Evolutionary conservation across 2,113 vertebrate genomes (phyloP).

Genomic region (Tenrec ecaudatus): DNA sequence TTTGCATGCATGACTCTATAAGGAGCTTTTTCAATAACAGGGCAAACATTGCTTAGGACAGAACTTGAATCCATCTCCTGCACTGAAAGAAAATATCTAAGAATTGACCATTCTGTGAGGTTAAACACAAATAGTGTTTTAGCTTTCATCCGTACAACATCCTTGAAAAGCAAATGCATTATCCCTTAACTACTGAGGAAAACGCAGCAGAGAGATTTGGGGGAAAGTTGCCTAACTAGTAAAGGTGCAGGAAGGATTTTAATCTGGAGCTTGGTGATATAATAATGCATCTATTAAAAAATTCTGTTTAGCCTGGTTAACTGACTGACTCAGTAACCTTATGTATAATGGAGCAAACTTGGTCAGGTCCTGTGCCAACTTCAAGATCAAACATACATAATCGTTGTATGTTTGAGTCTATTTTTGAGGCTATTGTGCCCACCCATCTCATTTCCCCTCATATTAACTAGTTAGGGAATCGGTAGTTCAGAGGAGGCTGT

Average conservation of each 20-base stretch:
- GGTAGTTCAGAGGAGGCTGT: neutral
- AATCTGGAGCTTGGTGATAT: neutral
- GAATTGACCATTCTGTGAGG: neutral
- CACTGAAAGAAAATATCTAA: neutral
- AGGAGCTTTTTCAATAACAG: neutral
- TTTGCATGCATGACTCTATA: fast-evolving
- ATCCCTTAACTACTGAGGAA: neutral
- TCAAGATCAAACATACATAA: neutral
- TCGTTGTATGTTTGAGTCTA: neutral
- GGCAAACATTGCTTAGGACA: neutral
- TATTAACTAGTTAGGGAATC: neutral
- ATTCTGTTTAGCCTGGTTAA: neutral
- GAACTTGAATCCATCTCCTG: neutral
- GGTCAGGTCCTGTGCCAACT: neutral
- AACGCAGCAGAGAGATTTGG: neutral
- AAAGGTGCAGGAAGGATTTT: neutral
- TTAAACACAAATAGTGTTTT: neutral
- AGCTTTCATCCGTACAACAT: neutral
- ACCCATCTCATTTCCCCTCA: neutral
- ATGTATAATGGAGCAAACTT: neutral
- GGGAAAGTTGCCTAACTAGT: neutral
- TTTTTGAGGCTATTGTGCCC: neutral
- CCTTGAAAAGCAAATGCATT: neutral
- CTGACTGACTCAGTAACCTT: neutral
- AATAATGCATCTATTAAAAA: neutral